Evolutionary conservation across 2,888 invertebrate species (phyloP), one percentile per base, ranked within the genome.

Genomic region (Eudasyphora cyanicolor): DNA sequence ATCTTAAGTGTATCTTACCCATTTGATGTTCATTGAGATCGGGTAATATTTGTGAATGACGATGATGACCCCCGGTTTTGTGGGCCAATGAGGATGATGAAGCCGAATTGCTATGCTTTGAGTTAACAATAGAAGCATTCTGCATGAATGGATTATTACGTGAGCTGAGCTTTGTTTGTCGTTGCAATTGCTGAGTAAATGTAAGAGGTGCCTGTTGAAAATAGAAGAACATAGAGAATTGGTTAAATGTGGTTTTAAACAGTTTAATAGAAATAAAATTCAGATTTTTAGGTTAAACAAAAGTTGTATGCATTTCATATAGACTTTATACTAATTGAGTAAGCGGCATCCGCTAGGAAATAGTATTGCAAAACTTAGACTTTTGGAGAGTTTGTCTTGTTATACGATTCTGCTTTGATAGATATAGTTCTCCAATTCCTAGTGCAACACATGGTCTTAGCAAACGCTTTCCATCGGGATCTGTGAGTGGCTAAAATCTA

Each of bases 171-270:
- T 92, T 92, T 70, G 91, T 91, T 86, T 92, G 92, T 51, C 92
- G 90, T 86, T 98, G 98, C 74, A 98, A 94, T 93, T 98, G 98
- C 92, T 98, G 98, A 2, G 98, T 98, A 92, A 98, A 98, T 69
- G 98, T 97, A 89, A 98, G 93, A 14, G 96, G 96, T 84, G 95
- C 93, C 85, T 93, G 90, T 87, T 87, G 82, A 21, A 79, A 81
- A 60, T 0, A 4, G 64, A n/a, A 45, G 24, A 64, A 32, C n/a
- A 76, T 27, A 76, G 19, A 32, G 42, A 62, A 38, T 2, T 45
- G 10, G 35, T 69, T 0, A 5, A 7, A 35, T 35, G 35, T 35
- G 7, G 4, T 57, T 54, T 54, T 17, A 54, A 19, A 19, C 10
- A 54, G 54, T 6, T 54, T 54, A 14, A 54, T 0, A 10, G 6